Evolutionary conservation across 2,113 vertebrate species (phyloP), one percentile per base, ranked within the genome.

Genomic region (Cynoglossus semilaevis): DNA sequence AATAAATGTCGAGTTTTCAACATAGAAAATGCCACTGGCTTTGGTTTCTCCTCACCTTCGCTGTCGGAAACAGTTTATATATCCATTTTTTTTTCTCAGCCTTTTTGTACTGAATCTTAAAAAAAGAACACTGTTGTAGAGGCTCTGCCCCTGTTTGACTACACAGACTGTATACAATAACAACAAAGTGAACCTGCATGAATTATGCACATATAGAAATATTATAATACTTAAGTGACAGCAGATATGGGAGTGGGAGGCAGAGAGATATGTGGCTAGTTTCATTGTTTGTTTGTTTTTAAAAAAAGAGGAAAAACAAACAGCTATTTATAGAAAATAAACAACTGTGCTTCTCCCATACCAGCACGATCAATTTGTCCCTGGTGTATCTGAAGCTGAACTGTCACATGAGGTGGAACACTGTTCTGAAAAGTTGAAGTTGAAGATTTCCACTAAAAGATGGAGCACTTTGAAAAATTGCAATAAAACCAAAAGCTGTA

Each of bases 331-430:
- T 84, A 74, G 71, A 72, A 83, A 82, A 85, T 72, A 89, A 89
- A 91, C 92, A 90, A 86, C 94, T 96, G 94, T 95, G 93, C 94
- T 94, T 96, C 88, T 89, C 90, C 88, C 89, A 70, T 88, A 91
- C 92, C 91, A 92, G 91, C 90, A 90, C 86, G 84, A 85, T 72
- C 72, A 66, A 82, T 78, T 87, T 72, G 46, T 82, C 89, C 86
- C 14, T 88, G 68, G 60, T 84, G 83, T 77, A 68, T 85, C 81
- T 82, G 76, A 68, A 35, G 51, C 73, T 76, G 81, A 89, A 77
- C 79, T 87, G 81, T 81, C 61, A 80, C 22, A 78, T 62, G 51
- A 83, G 46, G 70, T 62, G 67, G 67, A 76, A 68, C 56, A 63
- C 57, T 77, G 67, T 56, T 75, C 18, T 58, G 48, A 66, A 66